Conservation (phyloP, 2,113 vertebrate species). For the Perognathus longimembris region DNA sequence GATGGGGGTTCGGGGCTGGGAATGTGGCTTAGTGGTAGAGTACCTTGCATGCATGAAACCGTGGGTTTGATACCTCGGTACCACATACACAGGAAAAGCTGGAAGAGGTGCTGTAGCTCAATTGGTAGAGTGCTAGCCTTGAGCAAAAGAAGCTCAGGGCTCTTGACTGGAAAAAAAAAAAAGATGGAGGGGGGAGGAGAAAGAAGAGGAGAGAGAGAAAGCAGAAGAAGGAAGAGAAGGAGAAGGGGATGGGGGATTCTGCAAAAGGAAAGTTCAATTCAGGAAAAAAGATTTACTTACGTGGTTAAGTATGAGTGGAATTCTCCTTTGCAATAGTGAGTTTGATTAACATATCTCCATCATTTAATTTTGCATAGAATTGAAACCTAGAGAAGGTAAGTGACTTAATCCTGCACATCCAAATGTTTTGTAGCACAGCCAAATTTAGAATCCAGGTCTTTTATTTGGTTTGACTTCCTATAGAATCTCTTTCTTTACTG, state of each 20-base stretch:
- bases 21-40: too few relatives aligned
- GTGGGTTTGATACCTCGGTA: too few relatives aligned
- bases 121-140: too few relatives aligned
- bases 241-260: not conserved
- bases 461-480: not conserved
- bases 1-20: too few relatives aligned
- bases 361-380: constrained; percentile 24
- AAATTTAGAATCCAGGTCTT: constrained; percentile 8
- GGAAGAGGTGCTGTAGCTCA: too few relatives aligned
- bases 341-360: not conserved
- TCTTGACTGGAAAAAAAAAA: too few relatives aligned
- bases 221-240: not conserved
- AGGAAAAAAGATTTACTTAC: not conserved
- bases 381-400: not conserved
- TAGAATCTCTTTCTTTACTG: not conserved
- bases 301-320: not conserved
- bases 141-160: too few relatives aligned
- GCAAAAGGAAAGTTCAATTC: constrained; percentile 6
- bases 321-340: not conserved
- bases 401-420: not conserved
- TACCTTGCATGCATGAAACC: too few relatives aligned
- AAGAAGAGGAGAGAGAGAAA: too few relatives aligned
- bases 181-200: too few relatives aligned
- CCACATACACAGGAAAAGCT: too few relatives aligned
- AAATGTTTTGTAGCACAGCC: not conserved